Conservation (phyloP, 2,797 vertebrate species). For the Acomys russatus region DNA sequence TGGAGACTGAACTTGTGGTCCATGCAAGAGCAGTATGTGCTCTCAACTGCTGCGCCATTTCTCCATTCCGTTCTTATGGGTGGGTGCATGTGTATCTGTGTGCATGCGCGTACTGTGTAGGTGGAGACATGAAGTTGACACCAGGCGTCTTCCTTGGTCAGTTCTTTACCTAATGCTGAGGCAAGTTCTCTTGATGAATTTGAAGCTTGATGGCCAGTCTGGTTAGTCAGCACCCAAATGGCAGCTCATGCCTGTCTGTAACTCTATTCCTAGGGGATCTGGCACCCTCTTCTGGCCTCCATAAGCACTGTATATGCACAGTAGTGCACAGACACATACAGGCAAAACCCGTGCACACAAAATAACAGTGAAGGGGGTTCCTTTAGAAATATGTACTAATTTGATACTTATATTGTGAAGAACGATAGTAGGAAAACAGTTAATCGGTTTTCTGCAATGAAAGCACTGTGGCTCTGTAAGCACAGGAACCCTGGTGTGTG, state of each 20-base stretch:
- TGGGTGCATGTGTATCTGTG: neutral
- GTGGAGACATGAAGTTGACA: neutral
- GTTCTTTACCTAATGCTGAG: neutral
- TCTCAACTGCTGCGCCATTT: neutral
- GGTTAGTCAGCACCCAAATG: neutral
- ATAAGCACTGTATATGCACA: neutral
- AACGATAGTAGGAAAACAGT: neutral
- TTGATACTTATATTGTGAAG: neutral
- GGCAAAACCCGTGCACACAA: neutral
- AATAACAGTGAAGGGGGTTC: neutral
- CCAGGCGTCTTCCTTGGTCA: neutral
- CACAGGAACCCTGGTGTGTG: neutral
- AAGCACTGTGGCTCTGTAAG: neutral
- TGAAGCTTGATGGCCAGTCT: neutral
- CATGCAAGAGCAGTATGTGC: neutral
- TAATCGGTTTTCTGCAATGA: neutral
- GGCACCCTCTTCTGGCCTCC: neutral
- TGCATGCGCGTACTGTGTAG: neutral
- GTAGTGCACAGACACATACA: neutral
- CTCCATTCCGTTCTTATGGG: no score
- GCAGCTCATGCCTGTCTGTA: neutral
- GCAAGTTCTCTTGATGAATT: neutral
- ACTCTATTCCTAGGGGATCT: neutral
- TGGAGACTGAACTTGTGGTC: neutral
- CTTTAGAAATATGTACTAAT: neutral